Percentiles rank a stretch among this genome's conserved stretches.
Conservation (phyloP, 1,140 invertebrate species). For the Coenobita brevimanus region DNA sequence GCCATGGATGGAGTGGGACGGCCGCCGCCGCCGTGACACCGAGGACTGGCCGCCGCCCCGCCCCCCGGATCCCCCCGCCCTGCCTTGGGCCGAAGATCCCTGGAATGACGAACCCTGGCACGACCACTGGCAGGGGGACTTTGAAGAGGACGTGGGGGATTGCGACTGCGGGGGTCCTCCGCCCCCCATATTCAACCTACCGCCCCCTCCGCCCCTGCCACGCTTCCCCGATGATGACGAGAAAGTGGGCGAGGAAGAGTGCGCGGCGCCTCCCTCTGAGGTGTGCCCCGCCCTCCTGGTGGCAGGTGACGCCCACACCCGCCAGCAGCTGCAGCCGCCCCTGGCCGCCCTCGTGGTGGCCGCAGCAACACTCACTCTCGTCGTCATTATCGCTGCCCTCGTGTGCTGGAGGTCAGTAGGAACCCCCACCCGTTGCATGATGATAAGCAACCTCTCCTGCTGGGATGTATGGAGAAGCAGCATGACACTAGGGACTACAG, state of each 20-base stretch:
- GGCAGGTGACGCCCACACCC: constrained; percentile 61
- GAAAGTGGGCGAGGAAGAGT: constrained; percentile 42
- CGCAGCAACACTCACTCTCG: constrained; percentile 57
- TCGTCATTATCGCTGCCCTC: constrained; percentile 57
- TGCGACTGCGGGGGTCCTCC: constrained; percentile 50
- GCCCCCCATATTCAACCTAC: constrained; percentile 40
- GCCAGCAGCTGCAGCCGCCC: constrained; percentile 57
- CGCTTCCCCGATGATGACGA: constrained; percentile 16
- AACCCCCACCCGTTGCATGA: too few species aligned
- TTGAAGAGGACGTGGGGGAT: neutral
- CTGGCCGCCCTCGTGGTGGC: constrained; percentile 61
- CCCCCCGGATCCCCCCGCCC: constrained; percentile 27
- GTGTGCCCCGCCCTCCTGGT: constrained; percentile 62
- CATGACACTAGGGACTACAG: too few species aligned
- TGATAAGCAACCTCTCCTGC: too few species aligned
- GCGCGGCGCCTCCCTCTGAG: constrained; percentile 53
- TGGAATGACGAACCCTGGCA: constrained; percentile 24
- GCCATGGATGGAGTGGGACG: constrained; percentile 59
- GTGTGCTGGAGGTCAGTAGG: constrained; percentile 65
- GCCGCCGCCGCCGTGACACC: constrained; percentile 56
- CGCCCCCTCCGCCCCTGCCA: constrained; percentile 37
- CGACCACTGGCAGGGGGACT: neutral
- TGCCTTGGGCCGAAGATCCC: constrained; percentile 26
- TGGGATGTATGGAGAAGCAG: too few species aligned
- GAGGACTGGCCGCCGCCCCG: constrained; percentile 53